Conservation (phyloP, 2,113 vertebrate species). For the Cochlearius cochlearius region DNA sequence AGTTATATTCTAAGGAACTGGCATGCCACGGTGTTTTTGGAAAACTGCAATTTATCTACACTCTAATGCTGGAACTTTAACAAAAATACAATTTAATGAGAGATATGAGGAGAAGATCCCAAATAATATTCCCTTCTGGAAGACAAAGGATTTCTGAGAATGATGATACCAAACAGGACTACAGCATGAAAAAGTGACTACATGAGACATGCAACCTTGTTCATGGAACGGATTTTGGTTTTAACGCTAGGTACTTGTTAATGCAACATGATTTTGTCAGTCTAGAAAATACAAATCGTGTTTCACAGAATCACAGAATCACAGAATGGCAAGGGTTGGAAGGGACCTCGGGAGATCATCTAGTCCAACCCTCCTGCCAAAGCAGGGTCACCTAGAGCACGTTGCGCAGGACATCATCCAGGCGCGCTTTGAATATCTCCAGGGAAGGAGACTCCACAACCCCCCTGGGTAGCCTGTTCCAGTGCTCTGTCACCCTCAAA, state of each 20-base stretch:
- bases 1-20: not conserved
- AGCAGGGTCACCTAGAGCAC: too few species aligned
- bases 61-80: not conserved
- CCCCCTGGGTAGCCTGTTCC: too few species aligned
- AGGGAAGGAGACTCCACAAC: too few species aligned
- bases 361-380: too few species aligned
- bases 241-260: not conserved
- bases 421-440: too few species aligned
- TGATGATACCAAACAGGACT: not conserved
- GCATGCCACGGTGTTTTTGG: not conserved
- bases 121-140: not conserved
- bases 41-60: not conserved
- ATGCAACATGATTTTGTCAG: not conserved
- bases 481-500: too few species aligned
- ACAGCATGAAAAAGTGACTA: not conserved
- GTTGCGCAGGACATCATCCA: too few species aligned
- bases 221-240: not conserved
- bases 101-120: not conserved
- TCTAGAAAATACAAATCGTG: not conserved
- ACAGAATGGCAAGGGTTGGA: too few species aligned
- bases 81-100: not conserved
- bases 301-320: too few species aligned
- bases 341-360: too few species aligned
- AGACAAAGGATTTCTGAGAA: not conserved
- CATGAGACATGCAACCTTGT: not conserved